Percentiles rank a stretch among this genome's conserved stretches.
Evolutionary conservation across 2,888 invertebrate species (phyloP).

Genomic region (Parnassius orleans): DNA sequence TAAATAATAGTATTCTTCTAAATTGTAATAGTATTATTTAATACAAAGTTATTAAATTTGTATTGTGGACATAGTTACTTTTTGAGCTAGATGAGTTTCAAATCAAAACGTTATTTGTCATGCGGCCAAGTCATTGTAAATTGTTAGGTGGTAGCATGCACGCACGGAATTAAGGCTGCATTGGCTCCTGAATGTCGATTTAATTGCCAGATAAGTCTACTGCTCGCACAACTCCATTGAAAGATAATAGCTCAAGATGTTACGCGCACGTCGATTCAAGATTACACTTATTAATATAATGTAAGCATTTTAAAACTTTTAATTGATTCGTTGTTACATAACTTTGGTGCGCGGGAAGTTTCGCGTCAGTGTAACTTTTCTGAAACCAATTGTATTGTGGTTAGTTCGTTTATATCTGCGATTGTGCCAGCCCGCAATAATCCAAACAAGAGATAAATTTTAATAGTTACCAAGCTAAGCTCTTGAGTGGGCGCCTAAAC

Average conservation of each 20-base stretch:
- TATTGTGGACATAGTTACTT: conserved; percentile 19
- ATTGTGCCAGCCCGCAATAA: conserved; percentile 73
- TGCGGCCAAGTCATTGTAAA: conserved; percentile 74
- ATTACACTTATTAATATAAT: not conserved
- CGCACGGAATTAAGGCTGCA: conserved; percentile 70
- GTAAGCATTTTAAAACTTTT: not conserved
- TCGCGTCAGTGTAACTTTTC: not conserved
- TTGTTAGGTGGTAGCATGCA: conserved; percentile 65
- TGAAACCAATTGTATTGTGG: conserved; percentile 1
- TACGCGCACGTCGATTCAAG: conserved; percentile 48
- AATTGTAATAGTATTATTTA: no score
- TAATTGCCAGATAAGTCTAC: conserved; percentile 78
- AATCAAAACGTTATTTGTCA: conserved; percentile 80
- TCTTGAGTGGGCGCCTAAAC: conserved; percentile 77
- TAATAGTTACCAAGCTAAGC: conserved; percentile 57
- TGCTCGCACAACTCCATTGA: conserved; percentile 69
- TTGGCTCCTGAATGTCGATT: conserved; percentile 80
- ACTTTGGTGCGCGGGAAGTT: not conserved
- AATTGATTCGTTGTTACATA: not conserved
- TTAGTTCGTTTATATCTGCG: conserved; percentile 50
- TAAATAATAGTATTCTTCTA: no score
- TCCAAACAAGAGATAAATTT: conserved; percentile 72
- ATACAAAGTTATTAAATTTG: not conserved
- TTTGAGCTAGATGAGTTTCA: conserved; percentile 37
- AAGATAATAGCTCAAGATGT: conserved; percentile 76